These are phyloP conservation scores for Didymodactylos carnosus DNA, from an alignment of 2,888 invertebrate genomes.

Conservation along the genomic window DNA sequence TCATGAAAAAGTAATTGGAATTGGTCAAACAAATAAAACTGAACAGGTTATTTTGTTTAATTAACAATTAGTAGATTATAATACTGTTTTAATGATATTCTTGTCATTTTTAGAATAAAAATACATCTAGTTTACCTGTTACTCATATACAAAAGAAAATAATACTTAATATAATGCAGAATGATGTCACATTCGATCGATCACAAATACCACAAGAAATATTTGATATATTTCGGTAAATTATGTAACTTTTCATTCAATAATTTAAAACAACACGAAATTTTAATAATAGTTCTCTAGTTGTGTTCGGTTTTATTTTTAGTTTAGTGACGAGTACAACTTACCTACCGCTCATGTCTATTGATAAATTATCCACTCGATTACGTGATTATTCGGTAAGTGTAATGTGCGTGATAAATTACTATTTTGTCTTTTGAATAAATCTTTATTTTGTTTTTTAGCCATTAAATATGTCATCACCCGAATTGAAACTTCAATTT, in stretches of 20 bases:
- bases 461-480: slow-evolving; percentile 23
- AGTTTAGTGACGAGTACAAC: neutral
- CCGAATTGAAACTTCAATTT: slow-evolving; percentile 48
- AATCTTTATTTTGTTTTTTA: slow-evolving; percentile 16
- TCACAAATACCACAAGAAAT: slow-evolving; percentile 3
- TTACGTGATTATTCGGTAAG: neutral
- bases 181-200: slow-evolving; percentile 5
- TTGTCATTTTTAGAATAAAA: neutral
- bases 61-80: neutral
- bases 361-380: neutral
- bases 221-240: neutral
- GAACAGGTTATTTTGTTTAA: neutral
- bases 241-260: no score
- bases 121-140: neutral
- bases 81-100: neutral
- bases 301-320: neutral
- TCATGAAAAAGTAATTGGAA: neutral
- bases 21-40: neutral
- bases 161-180: neutral
- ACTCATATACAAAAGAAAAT: slow-evolving; percentile 5
- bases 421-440: neutral
- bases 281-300: neutral
- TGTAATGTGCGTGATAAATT: no score
- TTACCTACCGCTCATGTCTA: neutral
- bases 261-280: no score